Percentiles rank a stretch among this genome's conserved stretches.
phyloP scores from a whole-genome alignment of 2,888 invertebrate species.

The Pyrrhopygopsis socrates region DNA sequence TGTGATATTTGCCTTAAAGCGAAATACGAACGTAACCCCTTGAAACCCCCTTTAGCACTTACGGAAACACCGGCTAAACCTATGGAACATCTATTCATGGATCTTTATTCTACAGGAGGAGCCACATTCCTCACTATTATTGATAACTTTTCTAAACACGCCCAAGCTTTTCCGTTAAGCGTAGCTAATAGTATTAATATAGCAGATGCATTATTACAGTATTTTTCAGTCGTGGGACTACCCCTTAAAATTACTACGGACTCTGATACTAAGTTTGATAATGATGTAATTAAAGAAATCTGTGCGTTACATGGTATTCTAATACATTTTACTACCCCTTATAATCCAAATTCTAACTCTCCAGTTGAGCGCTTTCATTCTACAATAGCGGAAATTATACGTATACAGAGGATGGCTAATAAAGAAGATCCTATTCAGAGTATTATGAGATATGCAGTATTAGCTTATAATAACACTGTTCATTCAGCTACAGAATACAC shows the following conservation, averaged over 20 bases:
- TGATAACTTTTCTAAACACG: slow-evolving; percentile 84
- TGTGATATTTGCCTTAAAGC: slow-evolving; percentile 55
- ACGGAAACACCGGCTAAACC: slow-evolving; percentile 67
- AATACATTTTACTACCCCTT: slow-evolving; percentile 72
- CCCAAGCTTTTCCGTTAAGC: slow-evolving; percentile 79
- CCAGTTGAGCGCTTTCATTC: slow-evolving; percentile 71
- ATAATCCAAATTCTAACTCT: slow-evolving; percentile 65
- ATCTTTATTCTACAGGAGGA: slow-evolving; percentile 29
- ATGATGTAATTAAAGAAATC: slow-evolving; percentile 83
- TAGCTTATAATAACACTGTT: slow-evolving; percentile 84
- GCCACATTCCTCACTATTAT: slow-evolving; percentile 80
- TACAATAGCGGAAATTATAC: slow-evolving; percentile 67
- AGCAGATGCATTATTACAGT: slow-evolving; percentile 71
- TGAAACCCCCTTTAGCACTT: slow-evolving; percentile 36
- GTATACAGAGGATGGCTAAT: slow-evolving; percentile 77
- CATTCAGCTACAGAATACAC: slow-evolving; percentile 85
- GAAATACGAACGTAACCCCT: slow-evolving; percentile 60
- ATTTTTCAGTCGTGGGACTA: slow-evolving; percentile 78
- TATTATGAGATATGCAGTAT: slow-evolving; percentile 83
- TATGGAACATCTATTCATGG: slow-evolving; percentile 66
- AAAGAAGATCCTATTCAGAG: slow-evolving; percentile 79
- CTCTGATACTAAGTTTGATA: slow-evolving; percentile 83
- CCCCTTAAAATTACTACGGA: slow-evolving; percentile 84
- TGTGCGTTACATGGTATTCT: slow-evolving; percentile 42
- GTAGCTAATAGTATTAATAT: slow-evolving; percentile 78